Conservation (phyloP, 2,113 vertebrate species). For the Daphoenositta chrysoptera region DNA sequence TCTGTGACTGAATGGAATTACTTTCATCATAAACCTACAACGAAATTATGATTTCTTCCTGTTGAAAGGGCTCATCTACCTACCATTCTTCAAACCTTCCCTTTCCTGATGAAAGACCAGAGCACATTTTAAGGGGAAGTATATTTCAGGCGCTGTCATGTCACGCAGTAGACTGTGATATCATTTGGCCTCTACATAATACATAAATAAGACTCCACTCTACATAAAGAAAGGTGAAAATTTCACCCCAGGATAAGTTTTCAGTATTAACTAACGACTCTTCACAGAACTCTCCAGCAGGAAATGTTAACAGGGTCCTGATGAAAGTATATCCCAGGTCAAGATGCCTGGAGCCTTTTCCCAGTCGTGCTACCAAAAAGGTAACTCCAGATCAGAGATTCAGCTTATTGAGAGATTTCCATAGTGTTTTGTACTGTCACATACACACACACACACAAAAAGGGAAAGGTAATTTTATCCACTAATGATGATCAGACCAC, state of each 20-base stretch:
- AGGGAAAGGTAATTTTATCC: neutral
- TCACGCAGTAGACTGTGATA: neutral
- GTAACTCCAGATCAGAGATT: neutral
- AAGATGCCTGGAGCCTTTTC: neutral
- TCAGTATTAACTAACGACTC: neutral
- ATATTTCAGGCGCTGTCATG: neutral
- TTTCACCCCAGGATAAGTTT: neutral
- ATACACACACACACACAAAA: neutral
- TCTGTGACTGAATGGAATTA: neutral
- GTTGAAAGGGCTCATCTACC: neutral
- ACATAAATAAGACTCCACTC: neutral
- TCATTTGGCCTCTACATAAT: neutral
- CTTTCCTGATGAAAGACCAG: neutral
- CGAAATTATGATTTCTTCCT: neutral
- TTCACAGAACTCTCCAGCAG: neutral
- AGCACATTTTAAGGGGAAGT: neutral
- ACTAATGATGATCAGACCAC: neutral
- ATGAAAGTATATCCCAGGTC: neutral
- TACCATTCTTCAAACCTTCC: neutral
- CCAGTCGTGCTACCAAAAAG: neutral
- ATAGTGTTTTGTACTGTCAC: neutral
- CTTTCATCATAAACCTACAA: neutral
- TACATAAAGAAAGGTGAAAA: neutral
- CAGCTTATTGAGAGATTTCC: neutral
- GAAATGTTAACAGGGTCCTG: neutral